Percentiles rank a stretch among this genome's conserved stretches.
Conservation (phyloP, 1,140 invertebrate genomes). For the Temnothorax longispinosus region DNA sequence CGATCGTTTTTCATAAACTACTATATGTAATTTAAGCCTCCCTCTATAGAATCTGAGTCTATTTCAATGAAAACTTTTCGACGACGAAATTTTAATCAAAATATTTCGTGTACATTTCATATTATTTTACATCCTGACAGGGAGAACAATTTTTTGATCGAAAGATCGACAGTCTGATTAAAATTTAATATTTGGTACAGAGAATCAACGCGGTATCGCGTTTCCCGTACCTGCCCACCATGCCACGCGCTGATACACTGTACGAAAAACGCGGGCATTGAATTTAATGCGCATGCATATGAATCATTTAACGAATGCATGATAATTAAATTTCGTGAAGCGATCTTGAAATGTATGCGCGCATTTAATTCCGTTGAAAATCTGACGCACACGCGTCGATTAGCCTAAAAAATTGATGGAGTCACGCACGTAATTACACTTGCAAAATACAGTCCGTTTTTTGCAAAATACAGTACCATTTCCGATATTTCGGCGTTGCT, state of each 20-base stretch:
- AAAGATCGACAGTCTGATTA: constrained; percentile 59
- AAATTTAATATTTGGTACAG: constrained; percentile 57
- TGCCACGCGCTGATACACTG: background rate
- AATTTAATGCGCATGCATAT: constrained; percentile 58
- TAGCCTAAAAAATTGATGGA: constrained; percentile 58
- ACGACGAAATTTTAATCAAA: constrained; percentile 58
- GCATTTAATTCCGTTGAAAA: constrained; percentile 52
- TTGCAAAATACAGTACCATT: constrained; percentile 43
- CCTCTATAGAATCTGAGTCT: constrained; percentile 11
- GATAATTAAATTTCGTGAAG: constrained; percentile 60
- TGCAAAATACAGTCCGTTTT: constrained; percentile 42
- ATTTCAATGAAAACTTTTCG: constrained; percentile 45
- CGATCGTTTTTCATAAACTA: constrained; percentile 33
- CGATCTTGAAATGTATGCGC: constrained; percentile 59
- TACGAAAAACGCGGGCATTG: constrained; percentile 53
- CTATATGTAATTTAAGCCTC: constrained; percentile 31
- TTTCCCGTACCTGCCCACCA: constrained; percentile 17
- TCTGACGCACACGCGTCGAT: constrained; percentile 51
- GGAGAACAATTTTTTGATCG: constrained; percentile 56
- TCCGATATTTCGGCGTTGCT: background rate
- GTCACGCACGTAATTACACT: constrained; percentile 62
- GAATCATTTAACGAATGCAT: constrained; percentile 58
- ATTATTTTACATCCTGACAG: constrained; percentile 55
- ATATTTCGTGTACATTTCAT: constrained; percentile 46
- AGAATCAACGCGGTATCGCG: constrained; percentile 53